phyloP scores from a whole-genome alignment of 1,140 invertebrate genomes.

The Pachyrhynchus sulphureomaculatus region DNA sequence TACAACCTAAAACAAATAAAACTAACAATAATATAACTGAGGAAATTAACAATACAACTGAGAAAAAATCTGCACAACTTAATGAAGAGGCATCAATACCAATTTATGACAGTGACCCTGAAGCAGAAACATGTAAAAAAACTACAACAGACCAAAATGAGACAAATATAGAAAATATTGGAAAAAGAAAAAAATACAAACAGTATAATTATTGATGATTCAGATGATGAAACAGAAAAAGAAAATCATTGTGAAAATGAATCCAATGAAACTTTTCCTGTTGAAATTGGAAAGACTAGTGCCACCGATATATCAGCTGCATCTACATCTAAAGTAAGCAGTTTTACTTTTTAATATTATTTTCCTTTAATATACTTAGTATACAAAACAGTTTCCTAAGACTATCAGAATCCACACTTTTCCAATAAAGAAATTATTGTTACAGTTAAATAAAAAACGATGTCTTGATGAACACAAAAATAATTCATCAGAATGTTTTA shows the following conservation, averaged over 20 bases:
- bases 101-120: slow-evolving; percentile 13
- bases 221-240: slow-evolving; percentile 17
- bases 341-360: too few species aligned
- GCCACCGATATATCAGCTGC: too few species aligned
- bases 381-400: too few species aligned
- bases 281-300: neutral
- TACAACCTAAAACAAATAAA: neutral
- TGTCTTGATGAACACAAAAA: too few species aligned
- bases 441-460: too few species aligned
- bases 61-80: neutral
- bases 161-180: neutral
- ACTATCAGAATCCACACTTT: too few species aligned
- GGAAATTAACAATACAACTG: neutral
- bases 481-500: too few species aligned
- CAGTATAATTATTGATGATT: slow-evolving; percentile 19
- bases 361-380: too few species aligned
- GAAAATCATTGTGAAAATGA: slow-evolving; percentile 24
- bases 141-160: neutral
- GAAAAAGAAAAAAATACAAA: neutral
- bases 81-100: neutral
- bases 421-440: too few species aligned
- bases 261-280: neutral
- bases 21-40: neutral
- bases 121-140: neutral
- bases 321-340: neutral